Conservation (phyloP, 2,888 invertebrate genomes). For the Tenthredo livida region DNA sequence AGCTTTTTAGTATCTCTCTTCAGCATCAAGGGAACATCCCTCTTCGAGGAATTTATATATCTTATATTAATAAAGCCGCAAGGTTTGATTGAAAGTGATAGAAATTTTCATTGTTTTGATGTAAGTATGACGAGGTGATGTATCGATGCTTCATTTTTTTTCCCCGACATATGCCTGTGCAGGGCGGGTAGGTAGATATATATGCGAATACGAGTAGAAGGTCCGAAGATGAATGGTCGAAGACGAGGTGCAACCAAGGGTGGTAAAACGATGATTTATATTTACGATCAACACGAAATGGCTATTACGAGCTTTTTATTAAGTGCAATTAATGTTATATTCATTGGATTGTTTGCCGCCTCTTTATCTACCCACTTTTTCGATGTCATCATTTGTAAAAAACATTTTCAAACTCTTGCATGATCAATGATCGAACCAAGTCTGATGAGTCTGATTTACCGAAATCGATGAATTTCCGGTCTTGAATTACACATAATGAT, state of each 20-base stretch:
- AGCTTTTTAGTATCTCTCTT: background rate
- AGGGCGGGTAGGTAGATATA: background rate
- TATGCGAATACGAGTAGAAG: background rate
- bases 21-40: background rate
- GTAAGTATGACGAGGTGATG: background rate
- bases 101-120: background rate
- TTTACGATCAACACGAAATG: background rate
- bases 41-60: background rate
- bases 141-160: background rate
- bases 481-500: background rate
- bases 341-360: background rate
- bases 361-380: background rate
- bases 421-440: background rate
- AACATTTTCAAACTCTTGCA: background rate
- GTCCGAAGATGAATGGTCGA: slow-evolving; percentile 19
- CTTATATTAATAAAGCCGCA: background rate
- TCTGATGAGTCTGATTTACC: background rate
- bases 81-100: background rate
- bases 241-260: background rate
- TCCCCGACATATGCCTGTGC: slow-evolving; percentile 1
- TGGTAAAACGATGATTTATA: slow-evolving; percentile 5
- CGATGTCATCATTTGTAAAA: background rate
- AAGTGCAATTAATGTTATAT: background rate
- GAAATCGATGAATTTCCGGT: background rate
- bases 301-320: slow-evolving; percentile 1